Evolutionary conservation across 1,140 invertebrate genomes (phyloP).

Genomic region (Trinorchestia longiramus): DNA sequence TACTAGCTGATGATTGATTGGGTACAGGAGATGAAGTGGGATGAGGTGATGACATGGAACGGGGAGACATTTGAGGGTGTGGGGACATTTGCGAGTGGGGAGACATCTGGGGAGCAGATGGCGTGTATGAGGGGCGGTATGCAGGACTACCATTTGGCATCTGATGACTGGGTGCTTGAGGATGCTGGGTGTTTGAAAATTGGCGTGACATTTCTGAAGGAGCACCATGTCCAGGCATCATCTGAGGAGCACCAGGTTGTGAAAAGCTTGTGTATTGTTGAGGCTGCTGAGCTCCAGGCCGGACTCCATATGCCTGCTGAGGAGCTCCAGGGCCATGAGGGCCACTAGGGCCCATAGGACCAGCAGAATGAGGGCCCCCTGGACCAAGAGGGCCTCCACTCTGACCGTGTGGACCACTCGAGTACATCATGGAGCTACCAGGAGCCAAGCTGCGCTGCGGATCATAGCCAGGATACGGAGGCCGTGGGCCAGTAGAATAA

Average conservation of each 20-base stretch:
- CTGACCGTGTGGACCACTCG: conserved; percentile 57
- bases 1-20: conserved; percentile 60
- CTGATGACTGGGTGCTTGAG: conserved; percentile 61
- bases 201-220: conserved; percentile 57
- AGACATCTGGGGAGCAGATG: conserved; percentile 64
- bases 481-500: conserved; percentile 58
- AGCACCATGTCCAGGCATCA: conserved; percentile 52
- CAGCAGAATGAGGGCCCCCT: neutral
- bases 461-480: conserved; percentile 64
- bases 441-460: conserved; percentile 64
- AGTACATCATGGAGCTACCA: conserved; percentile 62
- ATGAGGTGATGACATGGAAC: conserved; percentile 61
- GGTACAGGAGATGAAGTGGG: conserved; percentile 64
- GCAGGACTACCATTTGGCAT: conserved; percentile 64
- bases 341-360: conserved; percentile 64
- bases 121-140: conserved; percentile 63
- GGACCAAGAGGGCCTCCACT: conserved; percentile 14
- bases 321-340: conserved; percentile 51
- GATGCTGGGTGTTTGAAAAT: conserved; percentile 42
- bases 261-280: conserved; percentile 2
- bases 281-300: neutral
- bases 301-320: conserved; percentile 15
- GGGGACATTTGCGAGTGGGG: conserved; percentile 65
- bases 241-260: conserved; percentile 21
- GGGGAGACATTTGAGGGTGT: conserved; percentile 65